phyloP scores from a whole-genome alignment of 2,888 invertebrate species.

The Ennomos quercinarius region DNA sequence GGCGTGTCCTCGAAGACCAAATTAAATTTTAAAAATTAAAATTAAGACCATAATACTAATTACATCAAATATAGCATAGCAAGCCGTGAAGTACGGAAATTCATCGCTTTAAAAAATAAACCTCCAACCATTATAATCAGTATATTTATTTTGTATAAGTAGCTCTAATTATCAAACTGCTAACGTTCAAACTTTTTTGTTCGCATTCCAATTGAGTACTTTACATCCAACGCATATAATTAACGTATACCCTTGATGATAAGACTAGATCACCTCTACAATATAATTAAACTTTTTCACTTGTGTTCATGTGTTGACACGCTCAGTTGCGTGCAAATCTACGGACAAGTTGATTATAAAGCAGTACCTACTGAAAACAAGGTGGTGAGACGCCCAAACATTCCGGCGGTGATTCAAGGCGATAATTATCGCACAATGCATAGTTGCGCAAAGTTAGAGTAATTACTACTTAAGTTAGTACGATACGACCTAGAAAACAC shows the following conservation, averaged over 20 bases:
- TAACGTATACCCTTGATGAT: constrained; percentile 65
- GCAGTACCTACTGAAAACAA: constrained; percentile 1
- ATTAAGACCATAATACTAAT: too few relatives aligned
- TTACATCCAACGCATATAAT: constrained; percentile 47
- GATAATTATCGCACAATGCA: constrained; percentile 68
- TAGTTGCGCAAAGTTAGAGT: constrained; percentile 59
- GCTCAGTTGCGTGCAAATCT: constrained; percentile 49
- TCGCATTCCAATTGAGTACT: constrained; percentile 28
- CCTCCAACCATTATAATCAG: too few relatives aligned
- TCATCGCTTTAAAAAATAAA: too few relatives aligned
- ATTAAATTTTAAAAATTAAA: too few relatives aligned
- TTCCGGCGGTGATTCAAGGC: constrained; percentile 58
- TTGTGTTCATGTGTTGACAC: constrained; percentile 58
- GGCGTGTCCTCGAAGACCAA: too few relatives aligned
- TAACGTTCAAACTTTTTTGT: too few relatives aligned
- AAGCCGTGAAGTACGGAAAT: too few relatives aligned
- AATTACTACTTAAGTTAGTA: constrained; percentile 49
- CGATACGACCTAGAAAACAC: constrained; percentile 63
- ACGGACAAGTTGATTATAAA: constrained; percentile 8
- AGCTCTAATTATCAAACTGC: too few relatives aligned
- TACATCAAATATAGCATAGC: too few relatives aligned
- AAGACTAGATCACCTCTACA: constrained; percentile 55
- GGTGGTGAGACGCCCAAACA: constrained; percentile 48
- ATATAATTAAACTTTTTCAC: constrained; percentile 66
- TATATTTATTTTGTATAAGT: too few relatives aligned